Percentiles rank a stretch among this genome's conserved stretches.
phyloP scores from a whole-genome alignment of 2,888 invertebrate species.

The Sclerodermus sp. region DNA sequence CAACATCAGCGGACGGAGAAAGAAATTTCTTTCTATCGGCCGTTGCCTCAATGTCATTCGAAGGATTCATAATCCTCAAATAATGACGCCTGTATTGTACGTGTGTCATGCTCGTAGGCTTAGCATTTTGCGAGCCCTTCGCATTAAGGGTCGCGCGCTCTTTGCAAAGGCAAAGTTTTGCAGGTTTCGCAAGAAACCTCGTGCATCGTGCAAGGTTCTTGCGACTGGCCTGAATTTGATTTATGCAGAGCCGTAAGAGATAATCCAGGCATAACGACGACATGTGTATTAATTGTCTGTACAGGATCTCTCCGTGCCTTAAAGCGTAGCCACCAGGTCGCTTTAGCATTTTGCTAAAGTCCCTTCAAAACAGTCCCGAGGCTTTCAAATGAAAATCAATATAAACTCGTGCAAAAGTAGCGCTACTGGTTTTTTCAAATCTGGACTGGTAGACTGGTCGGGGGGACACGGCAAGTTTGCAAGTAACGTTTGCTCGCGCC shows the following conservation, averaged over 20 bases:
- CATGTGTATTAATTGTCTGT: background rate
- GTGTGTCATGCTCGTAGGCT: no score
- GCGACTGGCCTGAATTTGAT: background rate
- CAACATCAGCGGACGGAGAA: conserved; percentile 9
- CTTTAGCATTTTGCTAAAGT: background rate
- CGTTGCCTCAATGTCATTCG: background rate
- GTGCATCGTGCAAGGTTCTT: background rate
- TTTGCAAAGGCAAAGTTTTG: no score
- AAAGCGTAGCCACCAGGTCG: no score
- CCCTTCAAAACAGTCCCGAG: background rate
- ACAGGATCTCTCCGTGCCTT: no score
- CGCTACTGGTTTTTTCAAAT: conserved; percentile 23
- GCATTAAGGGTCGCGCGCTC: no score
- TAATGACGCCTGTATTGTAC: no score
- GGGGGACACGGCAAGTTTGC: no score
- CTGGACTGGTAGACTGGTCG: conserved; percentile 23
- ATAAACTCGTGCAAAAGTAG: conserved; percentile 14
- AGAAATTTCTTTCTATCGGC: background rate
- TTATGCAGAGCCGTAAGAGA: background rate
- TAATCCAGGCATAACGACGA: background rate
- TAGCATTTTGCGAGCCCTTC: no score
- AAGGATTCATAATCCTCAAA: no score
- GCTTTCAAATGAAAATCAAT: conserved; percentile 27
- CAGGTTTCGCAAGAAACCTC: background rate
- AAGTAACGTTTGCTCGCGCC: no score